Percentiles rank a stretch among this genome's conserved stretches.
Evolutionary conservation across 2,113 vertebrate genomes (phyloP).

Genomic region (Bufo bufo): DNA sequence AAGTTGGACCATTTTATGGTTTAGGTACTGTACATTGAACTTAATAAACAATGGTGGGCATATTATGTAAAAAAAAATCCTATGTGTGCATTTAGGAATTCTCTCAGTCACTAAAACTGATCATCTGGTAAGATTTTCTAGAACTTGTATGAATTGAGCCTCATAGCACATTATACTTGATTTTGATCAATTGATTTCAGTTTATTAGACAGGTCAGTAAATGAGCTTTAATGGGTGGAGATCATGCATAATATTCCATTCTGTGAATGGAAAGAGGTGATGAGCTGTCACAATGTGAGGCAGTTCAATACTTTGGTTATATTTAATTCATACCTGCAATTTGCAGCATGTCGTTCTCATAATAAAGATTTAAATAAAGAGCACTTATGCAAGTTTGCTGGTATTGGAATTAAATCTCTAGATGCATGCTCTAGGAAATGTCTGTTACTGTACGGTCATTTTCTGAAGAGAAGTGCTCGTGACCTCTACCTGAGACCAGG

Average conservation of each 20-base stretch:
- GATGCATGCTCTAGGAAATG: background rate
- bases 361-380: background rate
- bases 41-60: background rate
- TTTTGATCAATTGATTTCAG: background rate
- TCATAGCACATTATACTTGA: background rate
- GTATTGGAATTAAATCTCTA: background rate
- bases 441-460: background rate
- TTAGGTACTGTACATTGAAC: too few relatives aligned
- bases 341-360: background rate
- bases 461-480: background rate
- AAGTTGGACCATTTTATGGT: too few relatives aligned
- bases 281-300: background rate
- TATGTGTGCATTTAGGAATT: background rate
- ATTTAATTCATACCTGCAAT: background rate
- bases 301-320: background rate
- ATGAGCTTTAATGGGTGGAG: background rate
- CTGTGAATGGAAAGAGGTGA: background rate
- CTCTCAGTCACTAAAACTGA: background rate
- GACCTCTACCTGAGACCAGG: constrained; percentile 12
- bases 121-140: background rate
- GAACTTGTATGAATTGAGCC: background rate
- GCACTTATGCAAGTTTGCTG: background rate
- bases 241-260: background rate
- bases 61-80: background rate
- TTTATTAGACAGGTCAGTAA: constrained; percentile 5